Base-by-base conservation (phyloP, 2,797 vertebrate genomes). In the Onychomys torridus region DNA sequence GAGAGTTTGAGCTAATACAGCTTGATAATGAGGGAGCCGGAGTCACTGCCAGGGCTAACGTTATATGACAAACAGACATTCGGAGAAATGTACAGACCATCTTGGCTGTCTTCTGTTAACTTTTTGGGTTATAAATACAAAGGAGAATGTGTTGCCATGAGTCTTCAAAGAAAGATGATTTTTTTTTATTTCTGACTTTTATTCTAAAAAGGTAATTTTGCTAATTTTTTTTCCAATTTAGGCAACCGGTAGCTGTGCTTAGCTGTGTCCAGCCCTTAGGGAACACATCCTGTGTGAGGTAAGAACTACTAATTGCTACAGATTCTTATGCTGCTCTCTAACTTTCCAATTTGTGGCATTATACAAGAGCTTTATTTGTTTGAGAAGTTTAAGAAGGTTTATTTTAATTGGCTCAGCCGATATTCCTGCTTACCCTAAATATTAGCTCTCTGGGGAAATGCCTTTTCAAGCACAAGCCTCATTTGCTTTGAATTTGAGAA, bases 1-100 rank as follows among this genome's bases (percentile, higher is more conserved):
- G 29, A 94, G 97, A 96, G 98, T 98, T 97, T 92, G 97, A 97
- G 97, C 97, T 92, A 97, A 98, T 97, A 96, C 97, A 96, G 97
- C 89, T 78, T 93, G 98, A 95, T 97, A 98, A 98, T 96, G 96
- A 96, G 87, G 96, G 88, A 97, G 97, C 93, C 95, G 96, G 97
- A 65, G 0, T 90, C 37, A 57, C 55, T 89, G 12, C 93, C 88
- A 82, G 97, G 34, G 92, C 10, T 0, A 84, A 91, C n/a, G 93
- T 97, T 94, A 94, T 55, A 65, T 84, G 78, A 97, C 97, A 96
- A 91, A 97, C 96, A 95, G 97, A 96, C 96, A n/a, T 96, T 94
- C 95, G 34, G 78, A n/a, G 89, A 94, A 98, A 27, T 55, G 96
- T 88, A 97, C 90, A 57, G 9, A 81, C 83, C 52, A 29, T 4